These are phyloP conservation scores for Podarcis muralis DNA, from an alignment of 2,113 vertebrate genomes.

Conservation along the genomic window DNA sequence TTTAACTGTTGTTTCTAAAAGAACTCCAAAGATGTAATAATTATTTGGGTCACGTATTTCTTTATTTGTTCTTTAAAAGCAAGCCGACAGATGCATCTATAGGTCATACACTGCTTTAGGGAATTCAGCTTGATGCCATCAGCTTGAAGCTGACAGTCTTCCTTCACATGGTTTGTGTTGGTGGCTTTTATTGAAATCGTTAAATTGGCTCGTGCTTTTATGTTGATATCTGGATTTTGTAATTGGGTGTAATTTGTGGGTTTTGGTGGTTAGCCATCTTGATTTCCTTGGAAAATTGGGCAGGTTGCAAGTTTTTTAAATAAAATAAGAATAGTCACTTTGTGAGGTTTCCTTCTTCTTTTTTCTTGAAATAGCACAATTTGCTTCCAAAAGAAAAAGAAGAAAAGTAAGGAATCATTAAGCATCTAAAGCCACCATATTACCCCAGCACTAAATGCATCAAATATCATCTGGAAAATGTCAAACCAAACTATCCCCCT, in stretches of 20 bases:
- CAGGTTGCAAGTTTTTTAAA: not conserved
- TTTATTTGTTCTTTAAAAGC: conserved; percentile 49
- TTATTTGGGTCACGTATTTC: conserved; percentile 54
- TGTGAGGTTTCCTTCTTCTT: not conserved
- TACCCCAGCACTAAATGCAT: conserved; percentile 56
- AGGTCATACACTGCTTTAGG: conserved; percentile 29
- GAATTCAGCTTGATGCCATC: conserved; percentile 26
- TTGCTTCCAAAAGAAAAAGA: not conserved
- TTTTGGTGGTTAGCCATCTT: not conserved
- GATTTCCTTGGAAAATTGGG: not conserved
- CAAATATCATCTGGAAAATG: conserved; percentile 72
- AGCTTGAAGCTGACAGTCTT: not conserved
- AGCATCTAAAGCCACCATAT: conserved; percentile 37
- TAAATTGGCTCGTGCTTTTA: not conserved
- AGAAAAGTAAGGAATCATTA: not conserved
- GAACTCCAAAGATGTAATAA: conserved; percentile 52
- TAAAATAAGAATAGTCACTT: not conserved
- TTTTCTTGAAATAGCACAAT: not conserved
- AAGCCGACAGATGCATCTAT: conserved; percentile 49
- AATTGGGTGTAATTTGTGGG: not conserved
- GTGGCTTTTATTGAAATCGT: not conserved
- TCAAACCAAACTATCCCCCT: conserved; percentile 68
- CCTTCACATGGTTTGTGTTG: not conserved
- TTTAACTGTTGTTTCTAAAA: not conserved
- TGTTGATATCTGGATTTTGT: not conserved